Base-by-base conservation (phyloP, 2,888 invertebrate genomes). In the Rhagium mordax region DNA sequence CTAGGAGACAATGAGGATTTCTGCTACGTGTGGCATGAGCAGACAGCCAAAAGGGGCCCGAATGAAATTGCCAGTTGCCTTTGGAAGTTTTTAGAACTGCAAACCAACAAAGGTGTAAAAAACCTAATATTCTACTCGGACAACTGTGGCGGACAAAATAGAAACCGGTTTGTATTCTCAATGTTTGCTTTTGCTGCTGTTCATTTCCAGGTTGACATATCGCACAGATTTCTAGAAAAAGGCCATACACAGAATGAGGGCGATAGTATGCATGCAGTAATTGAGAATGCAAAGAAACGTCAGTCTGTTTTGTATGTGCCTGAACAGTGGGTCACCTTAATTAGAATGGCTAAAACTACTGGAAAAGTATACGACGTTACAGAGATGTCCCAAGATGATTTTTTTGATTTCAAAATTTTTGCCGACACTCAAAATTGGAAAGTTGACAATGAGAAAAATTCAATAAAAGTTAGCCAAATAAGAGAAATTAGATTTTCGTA, bases 201-300 rank as follows among this genome's bases (percentile, higher is more conserved):
- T 16, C 49, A 18, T 51, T 61, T 74, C 18, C 20, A 70, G 1
- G 8, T 70, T 21, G 20, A 55, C n/a, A 76, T 76, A 33, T 55
- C 59, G 8, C 71, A 74, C 24, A 20, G 71, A 3, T 76, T 74
- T 57, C 29, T 74, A 48, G 75, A 75, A 69, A 68, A 48, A 29
- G 71, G 73, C 3, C 71, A 74, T 33, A 75, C 68, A 10, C 72
- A 74, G 7, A 73, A 77, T 47, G 75, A 75, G 53, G 66, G 69
- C 21, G 72, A 77, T 20, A 71, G 72, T 57, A 71, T 71, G 69
- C 74, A 75, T 59, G 70, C 72, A 41, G 48, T 48, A 15, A 48
- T 48, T 48, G 74, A 74, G 29, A 57, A 33, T 57, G 72, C 72
- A 33, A 67, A 62, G 64, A 62, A 70, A 61, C 70, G 62, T 16